These are phyloP conservation scores for Aphaenogaster rudis DNA, from an alignment of 1,140 invertebrate genomes.

Conservation along the genomic window DNA sequence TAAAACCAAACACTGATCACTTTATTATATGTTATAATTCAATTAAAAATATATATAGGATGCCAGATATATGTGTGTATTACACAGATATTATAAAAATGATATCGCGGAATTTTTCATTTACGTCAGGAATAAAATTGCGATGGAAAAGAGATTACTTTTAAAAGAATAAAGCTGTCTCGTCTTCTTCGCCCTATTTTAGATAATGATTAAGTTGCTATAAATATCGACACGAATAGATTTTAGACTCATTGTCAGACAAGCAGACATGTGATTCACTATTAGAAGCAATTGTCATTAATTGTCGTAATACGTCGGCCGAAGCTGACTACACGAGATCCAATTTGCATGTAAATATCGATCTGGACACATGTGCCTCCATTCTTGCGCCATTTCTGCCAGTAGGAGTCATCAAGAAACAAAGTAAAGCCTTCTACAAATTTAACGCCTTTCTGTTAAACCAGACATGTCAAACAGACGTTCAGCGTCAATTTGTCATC, in stretches of 20 bases:
- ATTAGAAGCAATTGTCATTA: conserved; percentile 66
- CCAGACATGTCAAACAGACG: not conserved
- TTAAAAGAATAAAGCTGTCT: not conserved
- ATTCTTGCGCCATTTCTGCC: not conserved
- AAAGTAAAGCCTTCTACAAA: not conserved
- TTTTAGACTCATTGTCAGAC: not conserved
- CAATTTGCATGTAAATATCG: conserved; percentile 34
- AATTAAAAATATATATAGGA: not conserved
- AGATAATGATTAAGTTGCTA: conserved; percentile 10
- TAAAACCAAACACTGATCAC: not conserved
- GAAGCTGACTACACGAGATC: conserved; percentile 4
- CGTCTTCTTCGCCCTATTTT: conserved; percentile 15
- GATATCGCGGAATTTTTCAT: not conserved
- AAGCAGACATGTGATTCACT: not conserved
- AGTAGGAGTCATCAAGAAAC: not conserved
- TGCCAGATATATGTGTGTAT: not conserved
- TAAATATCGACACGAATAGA: conserved; percentile 45
- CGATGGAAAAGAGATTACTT: not conserved
- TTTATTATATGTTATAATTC: not conserved
- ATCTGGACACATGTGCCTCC: not conserved
- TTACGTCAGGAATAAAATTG: not conserved
- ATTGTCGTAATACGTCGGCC: conserved; percentile 1
- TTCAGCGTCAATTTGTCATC: not conserved
- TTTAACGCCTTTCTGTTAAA: conserved; percentile 14
- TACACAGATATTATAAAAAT: conserved; percentile 24